phyloP scores from a whole-genome alignment of 2,113 vertebrate species.

The Chauna torquata region DNA sequence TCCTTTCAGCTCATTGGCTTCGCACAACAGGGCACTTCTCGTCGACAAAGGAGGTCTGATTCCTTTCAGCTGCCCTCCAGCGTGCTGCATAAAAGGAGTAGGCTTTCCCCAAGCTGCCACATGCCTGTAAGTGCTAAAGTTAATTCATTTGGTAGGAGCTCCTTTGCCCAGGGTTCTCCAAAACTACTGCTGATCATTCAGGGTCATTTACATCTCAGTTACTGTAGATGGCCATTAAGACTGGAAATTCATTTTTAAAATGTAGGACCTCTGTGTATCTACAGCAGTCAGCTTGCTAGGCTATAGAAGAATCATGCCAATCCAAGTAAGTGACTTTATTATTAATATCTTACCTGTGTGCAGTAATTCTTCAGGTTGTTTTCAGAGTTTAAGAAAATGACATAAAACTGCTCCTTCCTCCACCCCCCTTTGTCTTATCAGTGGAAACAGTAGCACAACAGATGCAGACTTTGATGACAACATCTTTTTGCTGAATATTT shows the following conservation, averaged over 20 bases:
- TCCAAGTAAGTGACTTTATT: neutral
- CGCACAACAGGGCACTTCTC: neutral
- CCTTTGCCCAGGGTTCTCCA: neutral
- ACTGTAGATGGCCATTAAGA: neutral
- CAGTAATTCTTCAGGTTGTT: neutral
- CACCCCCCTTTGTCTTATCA: neutral
- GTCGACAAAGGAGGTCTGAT: neutral
- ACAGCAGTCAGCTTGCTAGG: neutral
- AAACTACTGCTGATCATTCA: neutral
- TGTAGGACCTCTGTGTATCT: neutral
- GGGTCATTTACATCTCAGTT: neutral
- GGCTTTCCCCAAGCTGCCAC: neutral
- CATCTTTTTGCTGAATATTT: neutral
- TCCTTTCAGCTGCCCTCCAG: constrained; percentile 16
- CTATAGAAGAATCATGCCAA: neutral
- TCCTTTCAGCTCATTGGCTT: constrained; percentile 20
- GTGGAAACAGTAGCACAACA: neutral
- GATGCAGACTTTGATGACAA: neutral
- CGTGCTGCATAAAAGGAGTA: neutral
- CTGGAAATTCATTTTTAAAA: neutral
- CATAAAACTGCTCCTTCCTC: neutral
- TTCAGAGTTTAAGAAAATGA: neutral
- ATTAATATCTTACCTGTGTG: neutral
- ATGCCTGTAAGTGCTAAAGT: neutral
- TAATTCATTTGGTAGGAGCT: neutral